phyloP scores from a whole-genome alignment of 2,797 vertebrate genomes.

The Galagoides demidoff region DNA sequence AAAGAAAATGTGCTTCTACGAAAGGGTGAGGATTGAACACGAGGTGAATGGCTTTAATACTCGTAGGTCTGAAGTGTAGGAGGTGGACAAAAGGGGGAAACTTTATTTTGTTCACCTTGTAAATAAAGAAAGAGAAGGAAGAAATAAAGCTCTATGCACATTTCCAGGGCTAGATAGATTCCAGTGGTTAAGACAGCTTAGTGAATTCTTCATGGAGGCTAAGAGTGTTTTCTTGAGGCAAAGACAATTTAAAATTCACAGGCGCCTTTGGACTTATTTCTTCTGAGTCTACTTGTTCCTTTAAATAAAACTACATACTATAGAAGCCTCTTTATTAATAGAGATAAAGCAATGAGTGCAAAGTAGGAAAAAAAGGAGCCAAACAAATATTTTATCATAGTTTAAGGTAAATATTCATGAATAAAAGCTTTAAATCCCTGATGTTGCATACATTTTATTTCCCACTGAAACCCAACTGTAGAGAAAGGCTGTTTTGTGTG shows the following conservation, averaged over 20 bases:
- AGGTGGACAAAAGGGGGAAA: background rate
- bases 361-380: background rate
- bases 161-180: background rate
- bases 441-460: slow-evolving; percentile 33
- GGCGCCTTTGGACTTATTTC: slow-evolving; percentile 27
- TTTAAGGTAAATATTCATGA: slow-evolving; percentile 57
- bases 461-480: slow-evolving; percentile 25
- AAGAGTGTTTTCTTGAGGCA: slow-evolving; percentile 53
- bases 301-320: slow-evolving; percentile 37
- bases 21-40: background rate
- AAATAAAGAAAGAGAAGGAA: slow-evolving; percentile 10
- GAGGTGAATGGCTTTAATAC: background rate
- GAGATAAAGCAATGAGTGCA: slow-evolving; percentile 9
- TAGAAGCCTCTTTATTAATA: slow-evolving; percentile 18
- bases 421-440: slow-evolving; percentile 52
- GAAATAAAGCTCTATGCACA: background rate
- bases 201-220: slow-evolving; percentile 60
- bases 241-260: slow-evolving; percentile 60
- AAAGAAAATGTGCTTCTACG: background rate
- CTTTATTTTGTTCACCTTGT: background rate
- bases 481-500: background rate
- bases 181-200: slow-evolving; percentile 46
- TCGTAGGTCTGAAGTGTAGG: background rate
- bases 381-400: slow-evolving; percentile 56
- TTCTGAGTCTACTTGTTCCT: slow-evolving; percentile 33